Base-by-base conservation (phyloP, 1,140 invertebrate species). In the Melipona quadrifasciata region DNA sequence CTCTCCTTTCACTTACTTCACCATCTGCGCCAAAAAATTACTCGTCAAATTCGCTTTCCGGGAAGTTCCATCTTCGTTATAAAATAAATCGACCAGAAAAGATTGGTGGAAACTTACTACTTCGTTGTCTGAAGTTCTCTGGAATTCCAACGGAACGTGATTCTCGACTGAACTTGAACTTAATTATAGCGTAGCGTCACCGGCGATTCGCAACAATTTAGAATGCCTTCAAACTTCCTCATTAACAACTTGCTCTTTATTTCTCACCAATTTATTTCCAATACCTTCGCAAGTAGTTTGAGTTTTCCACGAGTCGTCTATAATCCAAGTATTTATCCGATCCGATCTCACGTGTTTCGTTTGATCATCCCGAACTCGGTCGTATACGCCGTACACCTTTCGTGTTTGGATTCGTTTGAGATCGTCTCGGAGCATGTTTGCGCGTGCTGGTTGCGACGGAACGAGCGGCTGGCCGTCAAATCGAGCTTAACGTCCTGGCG, bases 401-500 rank as follows among this genome's bases (percentile, higher is more conserved):
- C 12, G n/a, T 12, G 5, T 61, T 61, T 47, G 8, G 39, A 47
- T 47, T 24, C 21, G 21, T 58, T n/a, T 61, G 58, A 61, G n/a
- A n/a, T 61, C 58, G 14, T 24, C 58, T 61, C 24, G 58, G 1
- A 61, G 11, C 24, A 24, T 34, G 39, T 47, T 47, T 8, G 39
- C 39, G 39, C 39, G 39, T 47, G 39, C 39, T 64, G 58, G 31
- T 55, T 53, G 47, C 53, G 64, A 68, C 77, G n/a, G 24, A 27
- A 68, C n/a, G 55, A 21, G 61, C 79, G 70, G 68, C 24, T 27
- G 24, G 51, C 47, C 72, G 72, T 88, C 80, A 80, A 84, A 89
- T 82, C 87, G 87, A 79, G 85, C 84, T 89, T 85, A 90, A 87
- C 78, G 75, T 72, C 21, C 47, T 39, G 31, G 71, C 64, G 65